phyloP scores from a whole-genome alignment of 2,888 invertebrate genomes.

The Rutpela maculata region DNA sequence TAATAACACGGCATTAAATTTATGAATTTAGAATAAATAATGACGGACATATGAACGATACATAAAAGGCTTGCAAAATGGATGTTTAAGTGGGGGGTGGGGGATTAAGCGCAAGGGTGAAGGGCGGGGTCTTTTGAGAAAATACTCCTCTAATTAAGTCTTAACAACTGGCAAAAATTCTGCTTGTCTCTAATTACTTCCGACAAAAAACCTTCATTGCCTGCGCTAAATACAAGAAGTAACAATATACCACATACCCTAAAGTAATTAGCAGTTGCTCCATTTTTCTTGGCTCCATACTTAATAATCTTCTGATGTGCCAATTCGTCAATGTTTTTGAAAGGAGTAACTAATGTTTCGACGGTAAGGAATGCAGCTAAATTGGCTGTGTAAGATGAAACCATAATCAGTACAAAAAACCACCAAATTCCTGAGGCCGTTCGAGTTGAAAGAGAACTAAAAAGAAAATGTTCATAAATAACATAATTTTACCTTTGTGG shows the following conservation, averaged over 20 bases:
- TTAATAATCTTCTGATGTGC: conserved; percentile 87
- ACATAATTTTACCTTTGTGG: neutral
- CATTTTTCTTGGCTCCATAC: conserved; percentile 90
- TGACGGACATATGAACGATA: too few relatives aligned
- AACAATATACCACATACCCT: conserved; percentile 80
- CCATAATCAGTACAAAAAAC: conserved; percentile 92
- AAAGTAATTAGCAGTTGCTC: conserved; percentile 93
- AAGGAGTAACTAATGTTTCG: conserved; percentile 83
- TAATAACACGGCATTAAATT: too few relatives aligned
- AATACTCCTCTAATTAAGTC: too few relatives aligned
- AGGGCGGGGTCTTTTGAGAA: too few relatives aligned
- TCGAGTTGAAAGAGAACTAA: conserved; percentile 89
- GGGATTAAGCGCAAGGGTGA: too few relatives aligned
- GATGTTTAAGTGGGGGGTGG: too few relatives aligned
- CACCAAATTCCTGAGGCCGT: conserved; percentile 92
- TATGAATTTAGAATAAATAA: too few relatives aligned
- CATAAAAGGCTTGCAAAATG: too few relatives aligned
- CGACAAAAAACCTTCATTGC: too few relatives aligned
- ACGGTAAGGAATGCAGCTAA: conserved; percentile 93
- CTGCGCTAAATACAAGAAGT: conserved; percentile 60
- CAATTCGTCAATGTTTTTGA: conserved; percentile 89
- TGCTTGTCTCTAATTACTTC: too few relatives aligned
- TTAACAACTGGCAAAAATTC: too few relatives aligned
- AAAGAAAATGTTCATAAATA: conserved; percentile 39
- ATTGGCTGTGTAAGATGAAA: conserved; percentile 92